Base-by-base conservation (phyloP, 2,888 invertebrate genomes). In the Myopa testacea region DNA sequence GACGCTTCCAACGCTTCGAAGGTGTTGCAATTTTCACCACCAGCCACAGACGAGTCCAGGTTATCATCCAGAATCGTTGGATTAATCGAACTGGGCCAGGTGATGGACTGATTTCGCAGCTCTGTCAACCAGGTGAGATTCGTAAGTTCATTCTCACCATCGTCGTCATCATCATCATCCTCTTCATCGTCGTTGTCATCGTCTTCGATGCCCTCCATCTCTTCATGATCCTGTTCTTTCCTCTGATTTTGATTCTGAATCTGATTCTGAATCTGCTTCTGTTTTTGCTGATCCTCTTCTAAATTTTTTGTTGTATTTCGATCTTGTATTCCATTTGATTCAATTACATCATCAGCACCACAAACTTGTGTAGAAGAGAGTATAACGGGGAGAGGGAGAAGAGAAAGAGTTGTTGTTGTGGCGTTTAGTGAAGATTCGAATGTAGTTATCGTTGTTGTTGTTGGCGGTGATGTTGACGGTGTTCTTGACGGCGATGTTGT, bases 91-190 rank as follows among this genome's bases (percentile, higher is more conserved):
- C 85, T 84, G 14, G 87, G 86, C 85, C 87, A 87, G 4, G 85
- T 84, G 55, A 88, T 81, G 58, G 86, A 85, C 79, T 88, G 86
- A 78, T 88, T 89, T n/a, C 87, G 84, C n/a, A 89, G 76, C 34
- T 87, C 86, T 2, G 85, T 87, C 19, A 89, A 79, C 89, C 89
- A 89, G 50, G 85, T 87, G 10, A 89, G 79, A 78, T 87, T 89
- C 1, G 89, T 89, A 19, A 89, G 80, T 72, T 89, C 89, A 16
- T 84, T 83, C 75, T 89, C 89, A 26, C 87, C 86, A 52, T 0
- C 84, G 85, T 67, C 55, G 1, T 86, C 86, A 19, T 85, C 85
- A 34, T 81, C 81, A 14, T 77, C 77, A n/a, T 34, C 55, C 4
- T 65, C 40, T 3, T 40, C 38, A 3, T 67, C 55, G 34, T 40